A percentile compares a stretch with the other conserved stretches of the same genome.
Conservation (phyloP, 1,140 invertebrate genomes). For the Rhopalosiphum padi region DNA sequence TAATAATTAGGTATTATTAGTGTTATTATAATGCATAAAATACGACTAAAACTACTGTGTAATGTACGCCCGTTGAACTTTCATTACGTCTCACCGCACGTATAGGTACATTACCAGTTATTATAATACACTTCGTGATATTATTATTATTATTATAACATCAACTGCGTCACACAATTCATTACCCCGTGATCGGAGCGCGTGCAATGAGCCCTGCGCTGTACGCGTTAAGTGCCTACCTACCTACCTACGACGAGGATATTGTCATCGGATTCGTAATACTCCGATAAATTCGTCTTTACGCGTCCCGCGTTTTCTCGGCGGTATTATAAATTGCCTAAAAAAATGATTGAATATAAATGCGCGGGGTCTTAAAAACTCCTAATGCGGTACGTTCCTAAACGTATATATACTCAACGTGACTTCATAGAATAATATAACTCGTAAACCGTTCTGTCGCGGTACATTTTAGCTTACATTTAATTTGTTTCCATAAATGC, state of each 20-base stretch:
- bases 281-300: not conserved
- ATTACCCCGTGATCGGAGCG: not conserved
- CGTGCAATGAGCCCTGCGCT: too few relatives aligned
- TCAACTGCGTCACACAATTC: not conserved
- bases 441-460: not conserved
- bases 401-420: not conserved
- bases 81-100: not conserved
- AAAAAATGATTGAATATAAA: not conserved
- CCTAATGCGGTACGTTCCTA: not conserved
- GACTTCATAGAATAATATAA: not conserved
- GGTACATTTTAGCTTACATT: not conserved
- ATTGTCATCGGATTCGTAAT: not conserved
- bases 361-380: not conserved
- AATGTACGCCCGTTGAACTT: not conserved
- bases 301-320: too few relatives aligned
- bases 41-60: too few relatives aligned
- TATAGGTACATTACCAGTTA: too few relatives aligned
- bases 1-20: too few relatives aligned
- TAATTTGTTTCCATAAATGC: conserved; percentile 10
- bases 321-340: not conserved
- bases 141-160: not conserved
- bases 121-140: too few relatives aligned
- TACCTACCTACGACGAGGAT: too few relatives aligned
- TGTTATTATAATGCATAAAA: too few relatives aligned
- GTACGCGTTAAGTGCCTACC: too few relatives aligned